Evolutionary conservation across 2,797 vertebrate species (phyloP), one percentile per base, ranked within the genome.

Genomic region (Erithacus rubecula): DNA sequence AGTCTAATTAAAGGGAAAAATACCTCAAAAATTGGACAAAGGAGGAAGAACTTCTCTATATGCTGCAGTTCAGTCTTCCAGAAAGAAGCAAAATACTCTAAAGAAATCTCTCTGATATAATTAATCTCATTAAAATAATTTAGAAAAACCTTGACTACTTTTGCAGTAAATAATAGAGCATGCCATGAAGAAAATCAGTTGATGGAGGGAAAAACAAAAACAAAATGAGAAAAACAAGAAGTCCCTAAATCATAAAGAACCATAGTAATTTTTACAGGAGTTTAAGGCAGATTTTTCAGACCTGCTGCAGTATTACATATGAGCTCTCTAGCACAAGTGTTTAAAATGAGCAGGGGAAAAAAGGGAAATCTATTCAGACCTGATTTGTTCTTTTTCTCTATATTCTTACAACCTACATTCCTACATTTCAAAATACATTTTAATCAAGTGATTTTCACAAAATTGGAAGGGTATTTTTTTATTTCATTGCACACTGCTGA

Each of bases 401-500:
- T 32, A n/a, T 69, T 87, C 56, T n/a, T 68, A 69, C 86, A 91
- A 49, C 27, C 80, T 82, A 62, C 32, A 83, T 63, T 93, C 27
- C 80, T 82, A 62, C 32, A 83, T 63, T 93, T 53, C 52, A 67
- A 96, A 96, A 93, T 53, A 51, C 6, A 59, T 78, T 95, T 92
- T 63, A 92, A 96, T 85, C 65, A 88, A 89, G 65, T 27, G 51
- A 79, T 56, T 83, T 79, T 83, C 44, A 69, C 53, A 88, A 77
- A 81, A 92, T 87, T 52, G 26, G 19, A 13, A 34, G 46, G 51
- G 23, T 34, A 62, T 56, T 95, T 93, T 88, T 93, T 5, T 0
- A 58, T 86, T 93, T 95, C 43, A 53, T 46, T 27, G 67, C 44
- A 36, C 8, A 22, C n/a, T 86, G 43, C 32, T 62, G 24, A 87